Percentiles rank a stretch among this genome's conserved stretches.
Evolutionary conservation across 2,888 invertebrate species (phyloP).

Genomic region (Phalera bucephala): DNA sequence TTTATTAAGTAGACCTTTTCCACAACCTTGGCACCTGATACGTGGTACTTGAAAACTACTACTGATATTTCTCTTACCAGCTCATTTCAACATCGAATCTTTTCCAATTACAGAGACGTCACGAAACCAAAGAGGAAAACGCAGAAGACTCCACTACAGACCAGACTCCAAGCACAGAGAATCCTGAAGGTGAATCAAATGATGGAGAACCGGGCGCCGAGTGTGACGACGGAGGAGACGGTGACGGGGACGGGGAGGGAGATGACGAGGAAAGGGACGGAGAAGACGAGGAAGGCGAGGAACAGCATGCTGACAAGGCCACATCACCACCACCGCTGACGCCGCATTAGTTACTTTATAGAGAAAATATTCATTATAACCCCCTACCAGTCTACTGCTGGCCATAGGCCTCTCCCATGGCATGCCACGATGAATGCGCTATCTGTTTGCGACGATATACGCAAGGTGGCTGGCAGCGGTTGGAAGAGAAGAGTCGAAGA

Average conservation of each 20-base stretch:
- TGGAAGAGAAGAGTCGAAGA: too few species aligned
- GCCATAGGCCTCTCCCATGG: too few species aligned
- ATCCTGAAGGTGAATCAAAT: slow-evolving; percentile 24
- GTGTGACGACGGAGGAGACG: slow-evolving; percentile 41
- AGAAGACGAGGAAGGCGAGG: slow-evolving; percentile 40
- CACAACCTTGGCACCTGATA: too few species aligned
- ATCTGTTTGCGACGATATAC: too few species aligned
- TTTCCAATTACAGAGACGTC: slow-evolving; percentile 56
- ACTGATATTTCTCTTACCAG: too few species aligned
- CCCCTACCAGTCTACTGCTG: too few species aligned
- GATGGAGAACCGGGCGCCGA: slow-evolving; percentile 36
- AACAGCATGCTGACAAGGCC: slow-evolving; percentile 68
- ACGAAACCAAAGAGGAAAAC: slow-evolving; percentile 59
- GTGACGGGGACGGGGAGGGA: slow-evolving; percentile 47
- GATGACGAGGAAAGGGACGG: slow-evolving; percentile 46
- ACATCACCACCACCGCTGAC: slow-evolving; percentile 76
- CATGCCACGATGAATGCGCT: too few species aligned
- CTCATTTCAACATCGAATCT: too few species aligned
- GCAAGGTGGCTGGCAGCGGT: too few species aligned
- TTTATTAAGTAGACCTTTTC: too few species aligned
- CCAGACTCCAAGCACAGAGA: slow-evolving; percentile 41
- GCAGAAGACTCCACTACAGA: slow-evolving; percentile 40
- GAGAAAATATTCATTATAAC: too few species aligned
- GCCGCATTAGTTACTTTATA: slow-evolving; percentile 32
- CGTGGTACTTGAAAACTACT: too few species aligned